Conservation (phyloP, 1,140 invertebrate genomes). For the Tetraneura akinire region DNA sequence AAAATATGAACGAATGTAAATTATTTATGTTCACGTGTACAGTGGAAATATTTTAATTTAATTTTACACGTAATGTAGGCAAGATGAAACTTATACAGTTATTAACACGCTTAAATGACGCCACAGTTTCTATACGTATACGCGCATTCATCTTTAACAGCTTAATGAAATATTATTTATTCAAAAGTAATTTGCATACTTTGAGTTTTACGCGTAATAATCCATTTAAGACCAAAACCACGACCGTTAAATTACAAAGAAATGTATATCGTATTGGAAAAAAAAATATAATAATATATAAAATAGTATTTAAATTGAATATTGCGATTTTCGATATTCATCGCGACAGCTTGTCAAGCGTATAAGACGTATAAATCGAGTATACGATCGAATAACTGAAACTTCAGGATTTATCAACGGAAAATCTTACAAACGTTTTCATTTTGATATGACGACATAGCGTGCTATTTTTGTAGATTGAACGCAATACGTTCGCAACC, state of each 20-base stretch:
- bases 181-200: conserved; percentile 16
- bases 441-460: neutral
- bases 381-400: neutral
- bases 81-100: neutral
- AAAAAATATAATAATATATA: no score
- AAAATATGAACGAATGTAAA: no score
- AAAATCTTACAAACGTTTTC: neutral
- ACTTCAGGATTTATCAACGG: neutral
- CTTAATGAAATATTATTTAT: conserved; percentile 34
- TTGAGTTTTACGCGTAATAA: conserved; percentile 10
- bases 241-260: neutral
- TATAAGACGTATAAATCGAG: neutral
- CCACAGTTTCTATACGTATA: neutral
- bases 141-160: neutral
- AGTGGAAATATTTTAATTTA: no score
- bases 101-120: neutral
- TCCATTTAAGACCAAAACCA: conserved; percentile 17
- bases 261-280: no score
- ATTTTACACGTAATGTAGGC: no score
- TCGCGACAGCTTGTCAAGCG: conserved; percentile 1
- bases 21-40: neutral
- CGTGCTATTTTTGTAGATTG: neutral
- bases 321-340: neutral
- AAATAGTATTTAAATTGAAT: neutral
- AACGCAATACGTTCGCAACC: neutral